These are phyloP conservation scores for Rotaria socialis DNA, from an alignment of 2,888 invertebrate species.

Conservation along the genomic window DNA sequence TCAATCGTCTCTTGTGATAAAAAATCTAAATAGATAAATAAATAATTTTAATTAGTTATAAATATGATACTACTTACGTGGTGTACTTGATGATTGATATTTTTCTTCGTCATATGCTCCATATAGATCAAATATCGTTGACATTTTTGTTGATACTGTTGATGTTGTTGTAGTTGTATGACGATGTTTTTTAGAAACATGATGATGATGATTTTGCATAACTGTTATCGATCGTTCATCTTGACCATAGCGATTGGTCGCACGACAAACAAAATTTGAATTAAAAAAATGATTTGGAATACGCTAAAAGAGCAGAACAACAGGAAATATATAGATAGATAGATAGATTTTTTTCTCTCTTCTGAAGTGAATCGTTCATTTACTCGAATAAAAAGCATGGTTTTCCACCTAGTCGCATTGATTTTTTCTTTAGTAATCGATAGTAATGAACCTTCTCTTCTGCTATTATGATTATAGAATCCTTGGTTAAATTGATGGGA, in stretches of 20 bases:
- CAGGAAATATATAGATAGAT: too few relatives aligned
- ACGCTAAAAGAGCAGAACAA: background rate
- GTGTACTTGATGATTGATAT: background rate
- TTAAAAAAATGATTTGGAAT: conserved; percentile 32
- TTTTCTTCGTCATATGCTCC: background rate
- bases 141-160: background rate
- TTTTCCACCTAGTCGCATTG: conserved; percentile 24
- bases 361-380: background rate
- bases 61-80: background rate
- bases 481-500: background rate
- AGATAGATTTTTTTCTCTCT: background rate
- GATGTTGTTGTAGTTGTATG: background rate
- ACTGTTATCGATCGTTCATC: background rate
- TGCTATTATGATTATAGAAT: background rate
- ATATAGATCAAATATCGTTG: background rate
- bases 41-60: background rate
- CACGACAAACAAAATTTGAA: conserved; percentile 17
- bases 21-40: background rate
- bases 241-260: background rate
- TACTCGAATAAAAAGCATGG: background rate
- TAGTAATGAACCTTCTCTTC: background rate
- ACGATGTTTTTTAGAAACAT: background rate
- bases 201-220: conserved; percentile 9
- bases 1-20: background rate
- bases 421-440: conserved; percentile 20